Evolutionary conservation across 2,797 vertebrate genomes (phyloP), one percentile per base, ranked within the genome.

Genomic region (Hippocampus kuda): DNA sequence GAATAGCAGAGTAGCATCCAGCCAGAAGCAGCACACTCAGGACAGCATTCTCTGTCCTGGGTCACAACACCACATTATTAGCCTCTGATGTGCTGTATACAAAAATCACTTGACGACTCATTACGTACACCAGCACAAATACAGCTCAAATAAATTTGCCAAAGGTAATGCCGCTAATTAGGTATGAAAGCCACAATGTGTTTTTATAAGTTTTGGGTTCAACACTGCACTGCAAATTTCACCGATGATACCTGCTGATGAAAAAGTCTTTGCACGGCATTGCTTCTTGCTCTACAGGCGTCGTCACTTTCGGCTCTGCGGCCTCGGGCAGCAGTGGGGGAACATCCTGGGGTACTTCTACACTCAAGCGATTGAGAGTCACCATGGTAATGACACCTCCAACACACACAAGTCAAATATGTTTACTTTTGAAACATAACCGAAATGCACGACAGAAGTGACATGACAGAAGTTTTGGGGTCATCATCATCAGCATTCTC

Each of bases 1-100:
- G 79, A 77, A 93, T 68, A 26, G 84, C 88, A 0, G 76, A 82
- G 75, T 91, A 93, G 70, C 87, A 87, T 72, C 84, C 87, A 0
- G 90, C 71, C 61, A 93, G 70, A 67, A 92, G 78, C 59, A 84
- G 44, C 68, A 92, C 65, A 69, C 88, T 91, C 49, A 90, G 44
- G 73, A 75, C 65, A 7, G 89, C 70, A 77, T 92, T 92, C 49
- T 79, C 71, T 38, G 67, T 74, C 73, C 92, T 93, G 69, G 11
- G 41, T 18, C 56, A 56, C 24, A 73, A 26, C n/a, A 65, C 1
- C 63, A 65, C 63, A 65, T 26, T 15, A 27, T 65, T 64, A 64
- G 12, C 2, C 44, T 27, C 27, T 48, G 44, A 27, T 27, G 42
- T 56, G 22, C 49, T 20, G 18, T 22, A 20, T 6, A 51, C 49